Evolutionary conservation across 2,888 invertebrate species (phyloP), one percentile per base, ranked within the genome.

Genomic region (Aethes cnicana): DNA sequence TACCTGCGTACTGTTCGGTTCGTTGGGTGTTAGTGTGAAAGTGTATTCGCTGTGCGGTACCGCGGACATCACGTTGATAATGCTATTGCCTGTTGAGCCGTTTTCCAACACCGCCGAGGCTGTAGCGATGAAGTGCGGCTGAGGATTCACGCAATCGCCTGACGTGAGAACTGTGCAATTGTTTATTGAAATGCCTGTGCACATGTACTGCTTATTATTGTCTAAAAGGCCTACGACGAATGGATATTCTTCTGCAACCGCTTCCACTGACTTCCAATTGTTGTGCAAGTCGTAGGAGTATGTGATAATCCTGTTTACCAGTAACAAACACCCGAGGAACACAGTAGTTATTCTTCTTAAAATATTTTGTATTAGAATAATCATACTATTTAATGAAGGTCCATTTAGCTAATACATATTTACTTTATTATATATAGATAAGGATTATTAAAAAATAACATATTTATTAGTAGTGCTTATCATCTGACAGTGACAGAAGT

Each of bases 191-290:
- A 69, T 68, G 1, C 85, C 86, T 1, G 82, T 72, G 56, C 85
- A 86, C 33, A 69, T 58, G 53, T 74, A 81, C 17, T 69, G 57
- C 48, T 63, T 71, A 14, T 53, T 56, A 11, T 47, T 12, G 43
- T 72, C 71, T 37, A 84, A 57, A 36, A 86, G 56, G 2, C 75
- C 83, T 3, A 77, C 79, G 9, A 85, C 50, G 49, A 73, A 84
- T 1, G 84, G 78, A 54, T 81, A 62, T 43, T 68, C 53, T 67
- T 85, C 84, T 32, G 81, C 79, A 18, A 84, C 59, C 8, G 41
- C 28, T 67, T 84, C 84, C 54, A 81, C 63, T 23, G 52, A 33
- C 36, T 25, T 44, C 66, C 66, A 66, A n/a, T n/a, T n/a, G n/a
- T n/a, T n/a, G n/a, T n/a, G n/a, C n/a, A n/a, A n/a, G 17, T 60